phyloP scores from a whole-genome alignment of 2,797 vertebrate genomes.

The Chelidonichthys spinosus region DNA sequence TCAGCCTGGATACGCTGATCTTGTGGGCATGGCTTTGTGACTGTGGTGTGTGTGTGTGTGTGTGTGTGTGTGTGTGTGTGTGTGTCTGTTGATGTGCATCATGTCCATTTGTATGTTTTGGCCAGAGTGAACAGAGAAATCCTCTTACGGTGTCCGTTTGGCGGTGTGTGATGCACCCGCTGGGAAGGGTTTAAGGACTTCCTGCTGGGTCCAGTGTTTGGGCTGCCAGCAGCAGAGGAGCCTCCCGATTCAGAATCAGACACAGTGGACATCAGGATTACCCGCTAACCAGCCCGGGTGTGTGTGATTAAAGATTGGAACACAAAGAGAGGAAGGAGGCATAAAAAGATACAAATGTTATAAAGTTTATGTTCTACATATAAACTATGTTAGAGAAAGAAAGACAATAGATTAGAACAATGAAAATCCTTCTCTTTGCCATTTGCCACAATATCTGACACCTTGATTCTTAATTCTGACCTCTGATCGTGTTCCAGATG shows the following conservation, averaged over 20 bases:
- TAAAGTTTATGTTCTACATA: background rate
- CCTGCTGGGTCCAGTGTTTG: constrained; percentile 32
- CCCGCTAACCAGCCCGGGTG: constrained; percentile 29
- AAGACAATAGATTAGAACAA: background rate
- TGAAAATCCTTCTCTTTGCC: background rate
- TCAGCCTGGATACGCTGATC: background rate
- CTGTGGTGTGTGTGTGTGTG: background rate
- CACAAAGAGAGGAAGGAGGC: background rate
- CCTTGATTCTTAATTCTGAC: constrained; percentile 24
- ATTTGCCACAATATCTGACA: background rate
- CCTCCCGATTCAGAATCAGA: constrained; percentile 38
- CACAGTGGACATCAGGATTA: constrained; percentile 54
- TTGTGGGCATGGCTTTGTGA: background rate
- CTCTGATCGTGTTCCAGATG: constrained; percentile 39
- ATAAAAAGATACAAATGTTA: constrained; percentile 6
- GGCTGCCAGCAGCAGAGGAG: constrained; percentile 45
- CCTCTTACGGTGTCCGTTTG: constrained; percentile 44
- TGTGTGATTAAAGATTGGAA: constrained; percentile 30
- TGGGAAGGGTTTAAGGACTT: constrained; percentile 48
- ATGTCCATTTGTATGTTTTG: constrained; percentile 8
- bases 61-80: constrained; percentile 6
- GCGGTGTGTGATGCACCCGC: constrained; percentile 15
- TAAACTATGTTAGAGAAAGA: background rate
- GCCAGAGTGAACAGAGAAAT: constrained; percentile 39
- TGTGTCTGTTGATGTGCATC: background rate